Percentiles rank a stretch among this genome's conserved stretches.
Conservation (phyloP, 2,888 invertebrate species). For the Pristionchus fissidentatus region DNA sequence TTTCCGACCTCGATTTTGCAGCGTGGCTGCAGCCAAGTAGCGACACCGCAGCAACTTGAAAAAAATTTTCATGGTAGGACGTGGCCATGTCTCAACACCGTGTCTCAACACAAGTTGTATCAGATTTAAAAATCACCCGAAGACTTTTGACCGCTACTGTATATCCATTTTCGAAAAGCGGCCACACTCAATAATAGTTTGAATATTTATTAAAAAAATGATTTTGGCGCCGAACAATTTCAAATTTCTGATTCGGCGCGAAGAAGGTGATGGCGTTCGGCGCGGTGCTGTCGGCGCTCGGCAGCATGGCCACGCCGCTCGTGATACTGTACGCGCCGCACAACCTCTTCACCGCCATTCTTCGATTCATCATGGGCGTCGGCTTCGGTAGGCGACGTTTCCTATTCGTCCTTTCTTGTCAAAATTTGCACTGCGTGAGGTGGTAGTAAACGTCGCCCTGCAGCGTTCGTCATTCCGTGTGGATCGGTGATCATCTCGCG, state of each 20-base stretch:
- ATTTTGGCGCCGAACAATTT: neutral
- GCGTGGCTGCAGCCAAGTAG: too few relatives aligned
- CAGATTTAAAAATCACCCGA: too few relatives aligned
- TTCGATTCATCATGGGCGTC: slow-evolving; percentile 69
- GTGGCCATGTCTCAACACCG: neutral
- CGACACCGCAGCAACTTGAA: too few relatives aligned
- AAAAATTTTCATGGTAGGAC: neutral
- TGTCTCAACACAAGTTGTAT: too few relatives aligned
- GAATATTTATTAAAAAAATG: slow-evolving; percentile 14
- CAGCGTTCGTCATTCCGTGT: slow-evolving; percentile 68
- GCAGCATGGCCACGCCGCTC: slow-evolving; percentile 62
- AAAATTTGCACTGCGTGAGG: slow-evolving; percentile 4
- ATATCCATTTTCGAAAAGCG: too few relatives aligned
- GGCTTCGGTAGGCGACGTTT: slow-evolving; percentile 61
- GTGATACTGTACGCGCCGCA: slow-evolving; percentile 55
- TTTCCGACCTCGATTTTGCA: too few relatives aligned
- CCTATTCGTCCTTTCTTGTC: neutral
- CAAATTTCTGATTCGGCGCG: slow-evolving; percentile 62
- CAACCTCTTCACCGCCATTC: slow-evolving; percentile 54
- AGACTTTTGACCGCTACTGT: too few relatives aligned
- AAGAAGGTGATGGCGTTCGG: slow-evolving; percentile 63
- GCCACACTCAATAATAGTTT: too few relatives aligned
- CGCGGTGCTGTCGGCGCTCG: slow-evolving; percentile 60
- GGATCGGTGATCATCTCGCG: slow-evolving; percentile 67
- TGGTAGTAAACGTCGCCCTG: slow-evolving; percentile 18